These are phyloP conservation scores for Sminthurinus signatus DNA, from an alignment of 1,140 invertebrate species.

Conservation along the genomic window DNA sequence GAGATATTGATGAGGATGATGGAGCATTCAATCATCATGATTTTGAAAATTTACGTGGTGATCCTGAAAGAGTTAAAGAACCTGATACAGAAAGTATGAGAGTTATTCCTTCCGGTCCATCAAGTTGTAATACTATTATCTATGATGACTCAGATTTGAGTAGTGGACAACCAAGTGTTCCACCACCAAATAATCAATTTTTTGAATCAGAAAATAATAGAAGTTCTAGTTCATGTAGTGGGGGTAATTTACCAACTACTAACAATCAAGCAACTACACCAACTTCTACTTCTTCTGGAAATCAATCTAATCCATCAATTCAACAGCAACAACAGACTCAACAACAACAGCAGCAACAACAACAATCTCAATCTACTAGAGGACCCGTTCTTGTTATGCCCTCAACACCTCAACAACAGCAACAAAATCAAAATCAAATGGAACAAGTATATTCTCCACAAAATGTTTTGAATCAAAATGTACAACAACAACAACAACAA, in stretches of 20 bases:
- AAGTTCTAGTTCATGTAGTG: slow-evolving; percentile 13
- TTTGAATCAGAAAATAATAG: slow-evolving; percentile 33
- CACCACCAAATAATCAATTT: slow-evolving; percentile 21
- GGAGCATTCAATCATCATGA: slow-evolving; percentile 7
- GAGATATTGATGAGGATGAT: background rate
- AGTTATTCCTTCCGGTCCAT: slow-evolving; percentile 40
- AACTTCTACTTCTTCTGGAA: too few relatives aligned
- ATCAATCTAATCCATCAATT: slow-evolving; percentile 6
- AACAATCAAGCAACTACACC: too few relatives aligned
- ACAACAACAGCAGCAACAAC: slow-evolving; percentile 13
- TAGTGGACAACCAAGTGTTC: slow-evolving; percentile 33
- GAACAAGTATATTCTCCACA: slow-evolving; percentile 6
- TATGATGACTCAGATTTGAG: slow-evolving; percentile 28
- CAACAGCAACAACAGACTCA: slow-evolving; percentile 21
- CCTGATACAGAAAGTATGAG: slow-evolving; percentile 37
- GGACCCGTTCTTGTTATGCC: slow-evolving; percentile 28
- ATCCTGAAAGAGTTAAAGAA: slow-evolving; percentile 37
- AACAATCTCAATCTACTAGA: slow-evolving; percentile 28
- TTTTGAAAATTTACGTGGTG: slow-evolving; percentile 33
- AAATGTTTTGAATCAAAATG: slow-evolving; percentile 17
- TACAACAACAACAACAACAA: background rate
- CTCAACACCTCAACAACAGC: slow-evolving; percentile 30
- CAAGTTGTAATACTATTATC: slow-evolving; percentile 39
- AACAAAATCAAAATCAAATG: slow-evolving; percentile 30
- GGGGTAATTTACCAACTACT: slow-evolving; percentile 8